Conservation (phyloP, 2,888 invertebrate species). For the Drosophila borealis region DNA sequence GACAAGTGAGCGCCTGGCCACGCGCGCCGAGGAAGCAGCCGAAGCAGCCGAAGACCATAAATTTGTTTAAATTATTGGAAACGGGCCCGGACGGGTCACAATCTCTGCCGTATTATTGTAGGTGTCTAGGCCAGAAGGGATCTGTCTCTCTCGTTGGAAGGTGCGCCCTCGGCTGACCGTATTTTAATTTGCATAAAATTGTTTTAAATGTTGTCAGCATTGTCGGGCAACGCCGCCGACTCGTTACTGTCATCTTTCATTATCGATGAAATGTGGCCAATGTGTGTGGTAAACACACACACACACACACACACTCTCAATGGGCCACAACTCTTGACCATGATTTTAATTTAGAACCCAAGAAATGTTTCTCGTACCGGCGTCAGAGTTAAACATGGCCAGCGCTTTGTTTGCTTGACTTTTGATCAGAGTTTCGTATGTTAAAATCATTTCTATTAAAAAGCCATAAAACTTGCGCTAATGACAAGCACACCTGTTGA, state of each 20-base stretch:
- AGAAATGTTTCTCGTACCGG: conserved; percentile 50
- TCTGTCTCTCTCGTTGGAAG: conserved; percentile 19
- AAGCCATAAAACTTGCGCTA: conserved; percentile 69
- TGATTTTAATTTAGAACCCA: conserved; percentile 72
- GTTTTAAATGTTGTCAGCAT: conserved; percentile 79
- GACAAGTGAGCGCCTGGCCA: conserved; percentile 56
- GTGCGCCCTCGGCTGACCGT: conserved; percentile 67
- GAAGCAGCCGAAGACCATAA: conserved; percentile 64
- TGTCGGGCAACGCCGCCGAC: conserved; percentile 58
- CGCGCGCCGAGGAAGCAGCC: conserved; percentile 61
- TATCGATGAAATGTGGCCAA: conserved; percentile 80
- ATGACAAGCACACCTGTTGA: conserved; percentile 79
- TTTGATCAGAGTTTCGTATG: conserved; percentile 19
- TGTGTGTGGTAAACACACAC: conserved; percentile 68
- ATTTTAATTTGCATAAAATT: conserved; percentile 80
- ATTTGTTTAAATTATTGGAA: conserved; percentile 79
- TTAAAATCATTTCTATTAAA: conserved; percentile 72
- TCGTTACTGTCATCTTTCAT: conserved; percentile 84
- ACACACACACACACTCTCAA: conserved; percentile 11
- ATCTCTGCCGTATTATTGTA: conserved; percentile 41
- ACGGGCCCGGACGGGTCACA: conserved; percentile 25
- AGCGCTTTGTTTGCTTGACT: conserved; percentile 59
- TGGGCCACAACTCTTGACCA: conserved; percentile 16
- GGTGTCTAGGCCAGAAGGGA: conserved; percentile 47
- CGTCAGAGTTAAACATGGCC: conserved; percentile 58